Evolutionary conservation across 2,888 invertebrate species (phyloP).

Genomic region (Lithophane leautieri): DNA sequence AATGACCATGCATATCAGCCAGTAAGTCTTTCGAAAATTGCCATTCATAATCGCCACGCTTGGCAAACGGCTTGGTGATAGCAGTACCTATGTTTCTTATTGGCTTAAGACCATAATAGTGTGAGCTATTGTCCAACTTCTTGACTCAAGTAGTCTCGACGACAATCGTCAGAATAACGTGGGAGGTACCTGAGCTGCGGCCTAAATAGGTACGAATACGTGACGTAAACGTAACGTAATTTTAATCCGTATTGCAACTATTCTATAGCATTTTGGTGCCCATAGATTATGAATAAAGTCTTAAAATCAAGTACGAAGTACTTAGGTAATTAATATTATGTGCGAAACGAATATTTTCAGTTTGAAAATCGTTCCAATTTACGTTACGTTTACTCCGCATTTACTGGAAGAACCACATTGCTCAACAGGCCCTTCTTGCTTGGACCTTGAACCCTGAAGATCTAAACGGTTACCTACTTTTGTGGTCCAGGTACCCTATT

Average conservation of each 20-base stretch:
- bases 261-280: neutral
- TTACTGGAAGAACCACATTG: neutral
- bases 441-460: neutral
- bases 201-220: neutral
- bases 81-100: neutral
- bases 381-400: neutral
- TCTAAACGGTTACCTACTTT: neutral
- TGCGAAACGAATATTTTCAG: neutral
- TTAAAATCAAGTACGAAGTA: neutral
- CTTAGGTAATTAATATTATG: neutral
- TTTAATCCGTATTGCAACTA: neutral
- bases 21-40: neutral
- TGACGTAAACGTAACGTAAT: neutral
- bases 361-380: neutral
- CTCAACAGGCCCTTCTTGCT: neutral
- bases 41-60: neutral
- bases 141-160: neutral
- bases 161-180: neutral
- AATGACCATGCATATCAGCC: neutral
- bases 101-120: neutral
- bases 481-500: constrained; percentile 92
- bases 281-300: neutral
- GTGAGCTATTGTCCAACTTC: neutral
- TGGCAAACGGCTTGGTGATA: neutral
- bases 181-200: neutral